Evolutionary conservation across 2,888 invertebrate genomes (phyloP).

Genomic region (Hermodice carunculata): DNA sequence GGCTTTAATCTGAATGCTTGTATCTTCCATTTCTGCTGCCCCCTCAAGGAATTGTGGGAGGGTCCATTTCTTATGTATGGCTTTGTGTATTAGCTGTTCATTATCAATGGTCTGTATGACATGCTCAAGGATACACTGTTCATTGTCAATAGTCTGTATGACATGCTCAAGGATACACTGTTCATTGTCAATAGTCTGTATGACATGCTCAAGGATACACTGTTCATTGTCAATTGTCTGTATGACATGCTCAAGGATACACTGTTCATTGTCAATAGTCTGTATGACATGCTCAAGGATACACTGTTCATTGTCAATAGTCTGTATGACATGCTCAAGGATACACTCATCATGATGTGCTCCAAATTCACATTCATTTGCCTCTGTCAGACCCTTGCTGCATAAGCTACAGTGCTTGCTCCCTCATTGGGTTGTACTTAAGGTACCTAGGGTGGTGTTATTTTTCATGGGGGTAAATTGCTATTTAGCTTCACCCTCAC

Average conservation of each 20-base stretch:
- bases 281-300: too few relatives aligned
- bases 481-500: conserved; percentile 20
- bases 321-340: too few relatives aligned
- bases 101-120: too few relatives aligned
- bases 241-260: too few relatives aligned
- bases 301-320: too few relatives aligned
- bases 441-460: neutral
- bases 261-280: too few relatives aligned
- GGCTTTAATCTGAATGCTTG: neutral
- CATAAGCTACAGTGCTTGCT: neutral
- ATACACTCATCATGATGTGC: conserved; percentile 3
- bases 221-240: too few relatives aligned
- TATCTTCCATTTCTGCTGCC: neutral
- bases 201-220: too few relatives aligned
- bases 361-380: conserved; percentile 20
- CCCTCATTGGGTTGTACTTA: neutral
- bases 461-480: conserved; percentile 23
- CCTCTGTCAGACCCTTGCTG: conserved; percentile 19
- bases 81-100: conserved; percentile 5
- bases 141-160: too few relatives aligned
- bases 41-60: neutral
- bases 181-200: too few relatives aligned
- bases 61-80: neutral
- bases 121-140: too few relatives aligned
- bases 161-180: too few relatives aligned